phyloP scores from a whole-genome alignment of 2,888 invertebrate species.

The Fragum whitleyi region DNA sequence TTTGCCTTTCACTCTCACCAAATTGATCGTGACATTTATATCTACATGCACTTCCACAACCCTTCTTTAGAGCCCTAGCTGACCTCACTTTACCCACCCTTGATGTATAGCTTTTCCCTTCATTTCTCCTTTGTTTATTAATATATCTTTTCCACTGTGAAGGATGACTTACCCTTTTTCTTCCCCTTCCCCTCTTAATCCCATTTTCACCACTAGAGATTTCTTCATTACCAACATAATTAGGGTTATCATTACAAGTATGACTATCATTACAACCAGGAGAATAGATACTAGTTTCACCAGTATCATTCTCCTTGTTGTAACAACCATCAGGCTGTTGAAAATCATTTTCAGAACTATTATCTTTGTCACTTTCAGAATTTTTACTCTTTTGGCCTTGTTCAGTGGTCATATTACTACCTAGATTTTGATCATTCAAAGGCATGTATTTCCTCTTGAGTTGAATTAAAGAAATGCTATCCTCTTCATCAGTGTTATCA shows the following conservation, averaged over 20 bases:
- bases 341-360: not conserved
- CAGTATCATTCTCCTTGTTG: not conserved
- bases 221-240: not conserved
- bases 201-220: not conserved
- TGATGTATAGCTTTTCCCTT: not conserved
- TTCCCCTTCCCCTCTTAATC: not conserved
- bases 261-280: not conserved
- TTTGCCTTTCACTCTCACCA: slow-evolving; percentile 17
- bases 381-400: not conserved
- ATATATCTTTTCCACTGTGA: slow-evolving; percentile 17
- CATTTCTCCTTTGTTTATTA: slow-evolving; percentile 16
- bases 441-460: not conserved
- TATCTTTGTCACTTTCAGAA: not conserved
- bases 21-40: slow-evolving; percentile 11
- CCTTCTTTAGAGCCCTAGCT: not conserved
- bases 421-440: not conserved
- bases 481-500: not conserved
- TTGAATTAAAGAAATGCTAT: not conserved
- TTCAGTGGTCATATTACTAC: not conserved
- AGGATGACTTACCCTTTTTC: not conserved
- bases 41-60: not conserved
- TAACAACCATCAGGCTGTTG: not conserved
- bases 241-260: not conserved
- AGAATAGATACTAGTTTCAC: not conserved
- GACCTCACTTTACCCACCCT: not conserved